phyloP scores from a whole-genome alignment of 2,113 vertebrate genomes.

The Trematomus loennbergii region DNA sequence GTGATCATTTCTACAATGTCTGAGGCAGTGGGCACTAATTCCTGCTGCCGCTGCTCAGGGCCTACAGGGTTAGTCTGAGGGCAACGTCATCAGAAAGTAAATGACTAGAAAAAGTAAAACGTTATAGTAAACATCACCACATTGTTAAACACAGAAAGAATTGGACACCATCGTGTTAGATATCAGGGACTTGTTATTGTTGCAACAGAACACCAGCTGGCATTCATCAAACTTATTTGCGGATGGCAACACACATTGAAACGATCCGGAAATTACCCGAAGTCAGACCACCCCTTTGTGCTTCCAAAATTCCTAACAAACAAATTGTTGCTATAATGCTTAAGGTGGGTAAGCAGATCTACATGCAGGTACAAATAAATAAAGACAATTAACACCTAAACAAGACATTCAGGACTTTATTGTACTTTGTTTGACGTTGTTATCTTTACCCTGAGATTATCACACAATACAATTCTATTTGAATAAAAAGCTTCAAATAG shows the following conservation, averaged over 20 bases:
- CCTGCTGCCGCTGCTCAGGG: background rate
- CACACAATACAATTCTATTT: background rate
- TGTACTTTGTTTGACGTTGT: no score
- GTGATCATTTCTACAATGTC: background rate
- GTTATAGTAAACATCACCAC: no score
- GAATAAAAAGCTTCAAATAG: background rate
- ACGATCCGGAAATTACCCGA: conserved; percentile 7
- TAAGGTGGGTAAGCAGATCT: background rate
- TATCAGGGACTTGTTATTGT: background rate
- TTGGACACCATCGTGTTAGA: background rate
- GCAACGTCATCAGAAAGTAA: background rate
- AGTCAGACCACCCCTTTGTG: background rate
- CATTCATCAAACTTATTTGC: background rate
- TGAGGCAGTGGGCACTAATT: background rate
- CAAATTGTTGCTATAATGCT: background rate
- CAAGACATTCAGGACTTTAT: no score
- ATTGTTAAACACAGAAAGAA: background rate
- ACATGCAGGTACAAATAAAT: background rate
- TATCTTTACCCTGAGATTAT: background rate
- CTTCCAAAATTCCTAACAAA: background rate
- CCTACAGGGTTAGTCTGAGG: background rate
- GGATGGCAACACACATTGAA: conserved; percentile 3
- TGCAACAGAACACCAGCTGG: conserved; percentile 9
- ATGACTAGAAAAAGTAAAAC: background rate
- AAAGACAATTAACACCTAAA: no score